Percentiles rank a stretch among this genome's conserved stretches.
Conservation (phyloP, 1,140 invertebrate genomes). For the Drosophila nigromelanica region DNA sequence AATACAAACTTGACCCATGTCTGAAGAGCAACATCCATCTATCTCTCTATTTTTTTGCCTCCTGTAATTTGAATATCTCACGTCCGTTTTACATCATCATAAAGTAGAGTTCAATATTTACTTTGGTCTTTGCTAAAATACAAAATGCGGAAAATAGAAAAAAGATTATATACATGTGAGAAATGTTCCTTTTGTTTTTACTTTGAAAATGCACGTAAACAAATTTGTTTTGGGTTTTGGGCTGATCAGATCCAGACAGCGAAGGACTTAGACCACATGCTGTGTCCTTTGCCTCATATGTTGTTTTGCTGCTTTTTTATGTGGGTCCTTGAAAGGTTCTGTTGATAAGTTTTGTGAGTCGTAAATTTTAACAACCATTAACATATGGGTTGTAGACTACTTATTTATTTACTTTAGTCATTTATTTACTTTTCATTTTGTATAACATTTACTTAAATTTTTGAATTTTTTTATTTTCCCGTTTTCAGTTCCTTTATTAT, state of each 20-base stretch:
- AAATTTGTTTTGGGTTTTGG: constrained; percentile 70
- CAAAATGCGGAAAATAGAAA: constrained; percentile 14
- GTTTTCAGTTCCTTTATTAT: constrained; percentile 56
- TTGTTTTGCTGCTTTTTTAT: constrained; percentile 15
- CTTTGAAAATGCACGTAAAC: constrained; percentile 64
- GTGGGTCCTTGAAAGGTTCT: constrained; percentile 34
- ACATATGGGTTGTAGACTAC: constrained; percentile 32
- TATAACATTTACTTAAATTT: constrained; percentile 10
- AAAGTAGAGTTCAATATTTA: constrained; percentile 48
- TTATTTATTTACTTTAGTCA: constrained; percentile 1
- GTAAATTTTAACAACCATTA: constrained; percentile 20
- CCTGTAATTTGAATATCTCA: constrained; percentile 68
- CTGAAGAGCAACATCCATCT: not conserved
- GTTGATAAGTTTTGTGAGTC: constrained; percentile 48
- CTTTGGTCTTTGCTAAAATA: constrained; percentile 54
- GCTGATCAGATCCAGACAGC: constrained; percentile 20
- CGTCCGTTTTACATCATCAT: constrained; percentile 42
- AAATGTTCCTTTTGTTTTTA: constrained; percentile 29
- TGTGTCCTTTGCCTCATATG: constrained; percentile 47
- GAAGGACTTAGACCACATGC: constrained; percentile 57
- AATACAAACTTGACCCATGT: constrained; percentile 11
- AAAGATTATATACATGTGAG: constrained; percentile 1
- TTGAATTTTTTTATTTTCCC: constrained; percentile 11
- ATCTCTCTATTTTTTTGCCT: constrained; percentile 16
- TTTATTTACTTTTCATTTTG: not conserved